A percentile compares a stretch with the other conserved stretches of the same genome.
phyloP scores from a whole-genome alignment of 1,140 invertebrate genomes.

The Cyclina sinensis region DNA sequence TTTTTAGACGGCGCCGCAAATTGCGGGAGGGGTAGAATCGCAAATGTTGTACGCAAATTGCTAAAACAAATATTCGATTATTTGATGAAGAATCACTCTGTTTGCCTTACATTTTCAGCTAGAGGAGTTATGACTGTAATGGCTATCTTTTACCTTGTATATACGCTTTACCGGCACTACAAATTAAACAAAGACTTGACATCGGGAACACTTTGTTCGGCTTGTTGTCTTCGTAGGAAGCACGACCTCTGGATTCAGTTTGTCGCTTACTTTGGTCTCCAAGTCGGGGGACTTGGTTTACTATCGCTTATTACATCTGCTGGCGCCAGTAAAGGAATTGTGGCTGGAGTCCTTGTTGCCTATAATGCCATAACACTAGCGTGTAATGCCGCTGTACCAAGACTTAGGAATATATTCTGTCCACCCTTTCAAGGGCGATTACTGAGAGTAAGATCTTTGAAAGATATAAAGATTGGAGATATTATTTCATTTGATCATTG shows the following conservation, averaged over 20 bases:
- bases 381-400: not conserved
- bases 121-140: not conserved
- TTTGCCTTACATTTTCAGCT: not conserved
- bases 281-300: conserved; percentile 5
- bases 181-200: not conserved
- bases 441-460: not conserved
- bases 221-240: not conserved
- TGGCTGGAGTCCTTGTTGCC: not conserved
- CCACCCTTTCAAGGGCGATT: conserved; percentile 22
- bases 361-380: not conserved
- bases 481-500: not conserved
- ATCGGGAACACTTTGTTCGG: not conserved
- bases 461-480: conserved; percentile 9
- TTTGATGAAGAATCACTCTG: not conserved
- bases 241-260: conserved; percentile 10
- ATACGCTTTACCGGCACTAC: not conserved
- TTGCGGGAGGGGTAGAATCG: not conserved
- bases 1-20: not conserved
- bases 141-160: not conserved
- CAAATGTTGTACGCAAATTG: not conserved
- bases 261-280: not conserved
- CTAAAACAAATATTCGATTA: not conserved
- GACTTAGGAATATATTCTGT: not conserved
- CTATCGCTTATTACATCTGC: not conserved
- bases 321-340: not conserved